Conservation (phyloP, 2,888 invertebrate genomes). For the Eristalinus sepulchralis region DNA sequence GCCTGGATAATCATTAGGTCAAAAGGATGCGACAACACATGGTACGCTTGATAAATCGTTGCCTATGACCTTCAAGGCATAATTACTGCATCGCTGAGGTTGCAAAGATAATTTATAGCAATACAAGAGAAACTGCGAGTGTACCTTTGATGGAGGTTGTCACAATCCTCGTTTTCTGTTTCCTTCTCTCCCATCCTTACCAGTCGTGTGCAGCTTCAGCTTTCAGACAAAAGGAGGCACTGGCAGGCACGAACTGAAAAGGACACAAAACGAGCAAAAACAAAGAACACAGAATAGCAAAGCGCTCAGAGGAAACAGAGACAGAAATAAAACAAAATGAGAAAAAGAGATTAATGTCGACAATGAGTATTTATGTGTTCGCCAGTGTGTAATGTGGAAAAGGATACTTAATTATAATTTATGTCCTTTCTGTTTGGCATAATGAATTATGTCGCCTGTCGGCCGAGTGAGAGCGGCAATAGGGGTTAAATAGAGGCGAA, state of each 20-base stretch:
- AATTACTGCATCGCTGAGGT: not conserved
- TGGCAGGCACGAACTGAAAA: slow-evolving; percentile 16
- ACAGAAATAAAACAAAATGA: slow-evolving; percentile 14
- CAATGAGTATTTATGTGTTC: slow-evolving; percentile 70
- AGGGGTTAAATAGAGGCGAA: slow-evolving; percentile 23
- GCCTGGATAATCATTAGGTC: slow-evolving; percentile 9
- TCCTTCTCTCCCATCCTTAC: not conserved
- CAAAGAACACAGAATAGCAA: not conserved
- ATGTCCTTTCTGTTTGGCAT: slow-evolving; percentile 70
- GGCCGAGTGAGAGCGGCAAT: slow-evolving; percentile 32
- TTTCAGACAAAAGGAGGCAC: not conserved
- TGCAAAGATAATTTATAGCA: not conserved
- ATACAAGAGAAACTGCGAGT: not conserved
- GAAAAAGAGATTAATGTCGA: slow-evolving; percentile 64
- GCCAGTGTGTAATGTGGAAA: slow-evolving; percentile 65
- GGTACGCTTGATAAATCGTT: not conserved
- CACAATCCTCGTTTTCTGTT: not conserved
- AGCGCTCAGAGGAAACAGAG: not conserved
- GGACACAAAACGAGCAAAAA: slow-evolving; percentile 20
- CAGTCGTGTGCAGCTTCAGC: not conserved
- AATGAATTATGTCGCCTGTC: slow-evolving; percentile 71
- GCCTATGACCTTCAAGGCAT: slow-evolving; percentile 13
- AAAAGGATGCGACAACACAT: slow-evolving; percentile 1
- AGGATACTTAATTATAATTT: slow-evolving; percentile 72
- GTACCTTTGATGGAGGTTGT: not conserved